A percentile compares a stretch with the other conserved stretches of the same genome.
phyloP scores from a whole-genome alignment of 1,140 invertebrate species.

The Atta cephalotes region DNA sequence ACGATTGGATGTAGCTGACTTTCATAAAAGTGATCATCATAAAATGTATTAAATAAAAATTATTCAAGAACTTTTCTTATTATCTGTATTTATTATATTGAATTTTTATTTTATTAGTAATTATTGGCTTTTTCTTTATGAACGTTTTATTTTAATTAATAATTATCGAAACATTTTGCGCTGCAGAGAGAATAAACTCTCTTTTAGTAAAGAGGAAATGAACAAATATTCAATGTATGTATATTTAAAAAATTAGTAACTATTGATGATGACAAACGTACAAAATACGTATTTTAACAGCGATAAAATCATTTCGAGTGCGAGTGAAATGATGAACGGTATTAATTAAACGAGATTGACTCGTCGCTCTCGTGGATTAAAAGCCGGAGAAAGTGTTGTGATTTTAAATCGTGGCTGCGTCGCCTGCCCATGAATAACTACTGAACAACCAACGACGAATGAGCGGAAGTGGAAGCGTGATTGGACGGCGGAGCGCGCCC shows the following conservation, averaged over 20 bases:
- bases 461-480: conserved; percentile 67
- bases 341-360: conserved; percentile 48
- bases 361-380: conserved; percentile 22
- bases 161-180: no score
- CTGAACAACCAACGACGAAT: conserved; percentile 8
- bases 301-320: background rate
- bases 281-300: background rate
- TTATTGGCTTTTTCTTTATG: no score
- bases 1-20: background rate
- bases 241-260: background rate
- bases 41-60: background rate
- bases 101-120: no score
- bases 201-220: background rate
- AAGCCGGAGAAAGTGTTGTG: conserved; percentile 50
- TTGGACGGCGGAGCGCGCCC: conserved; percentile 48
- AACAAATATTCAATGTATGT: conserved; percentile 2
- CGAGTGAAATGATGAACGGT: conserved; percentile 10
- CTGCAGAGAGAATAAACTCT: no score
- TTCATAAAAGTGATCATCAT: no score
- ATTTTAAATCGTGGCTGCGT: conserved; percentile 54
- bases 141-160: no score
- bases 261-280: background rate
- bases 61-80: background rate
- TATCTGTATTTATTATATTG: no score
- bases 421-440: conserved; percentile 61